Evolutionary conservation across 23 tunicate genomes (phyloP), one percentile per base, ranked within the genome.

Genomic region (Clavelina lepadiformis): DNA sequence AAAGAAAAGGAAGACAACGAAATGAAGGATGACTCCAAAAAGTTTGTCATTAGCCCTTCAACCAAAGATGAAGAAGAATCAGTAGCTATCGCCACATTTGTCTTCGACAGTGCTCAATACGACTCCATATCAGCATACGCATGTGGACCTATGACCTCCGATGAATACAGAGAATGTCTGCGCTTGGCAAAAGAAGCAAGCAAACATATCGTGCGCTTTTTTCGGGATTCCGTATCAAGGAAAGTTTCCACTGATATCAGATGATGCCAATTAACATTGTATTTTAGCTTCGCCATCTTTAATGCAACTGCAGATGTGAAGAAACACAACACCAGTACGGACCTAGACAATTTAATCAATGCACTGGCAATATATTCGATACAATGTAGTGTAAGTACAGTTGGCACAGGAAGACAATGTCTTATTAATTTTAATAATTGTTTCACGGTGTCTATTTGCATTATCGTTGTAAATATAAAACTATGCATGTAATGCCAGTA

Each of bases 21-120:
- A 28, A 55, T n/a, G 35, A 64, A 81, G 37, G 34, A 46, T 6
- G 72, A 61, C 30, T 35, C 25, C 23, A 31, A 31, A 3, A 46
- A 62, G 27, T 8, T 85, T 30, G 52, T 86, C 26, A 15, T 86
- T 7, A 63, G 30, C 46, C 95, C 95, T 2, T 29, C 74, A 20
- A 20, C 35, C 13, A 38, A 72, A 0, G 67, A 79, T 18, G 85
- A 86, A 46, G 28, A 53, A 53, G 41, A 36, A 18, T 78, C 95
- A 3, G 44, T 56, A 49, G 80, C 95, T 7, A 27, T 61, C 8
- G 5, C 72, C 63, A 71, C 82, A 23, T 86, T 77, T 65, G 95
- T 86, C 2, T 71, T 86, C 41, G 95, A 86, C 32, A 86, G 85
- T 31, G 46, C 80, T 33, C 72, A 86, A 15, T 23, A 26, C 20